Evolutionary conservation across 92 coral and sea anemone genomes (phyloP).

Genomic region (Montipora capitata): DNA sequence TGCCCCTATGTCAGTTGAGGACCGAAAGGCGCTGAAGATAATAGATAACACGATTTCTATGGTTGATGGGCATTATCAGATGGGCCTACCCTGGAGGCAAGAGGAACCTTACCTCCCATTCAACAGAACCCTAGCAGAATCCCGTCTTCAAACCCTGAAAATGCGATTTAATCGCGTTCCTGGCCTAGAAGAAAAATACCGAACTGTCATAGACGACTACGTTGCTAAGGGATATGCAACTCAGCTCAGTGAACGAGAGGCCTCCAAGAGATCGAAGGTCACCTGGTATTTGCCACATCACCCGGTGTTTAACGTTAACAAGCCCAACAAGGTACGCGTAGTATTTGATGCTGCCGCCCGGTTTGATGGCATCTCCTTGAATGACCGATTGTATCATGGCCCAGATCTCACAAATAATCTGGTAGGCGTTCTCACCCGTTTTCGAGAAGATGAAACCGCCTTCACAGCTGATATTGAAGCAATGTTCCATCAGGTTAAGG

Average conservation of each 20-base stretch:
- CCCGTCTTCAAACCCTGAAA: background rate
- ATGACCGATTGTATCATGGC: slow-evolving; percentile 37
- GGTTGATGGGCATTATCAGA: background rate
- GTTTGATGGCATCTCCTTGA: slow-evolving; percentile 34
- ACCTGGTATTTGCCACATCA: slow-evolving; percentile 11
- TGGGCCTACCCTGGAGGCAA: too few species aligned
- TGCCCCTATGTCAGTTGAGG: slow-evolving; percentile 39
- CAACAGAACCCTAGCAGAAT: background rate
- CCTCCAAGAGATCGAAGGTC: background rate
- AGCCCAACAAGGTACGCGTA: slow-evolving; percentile 25
- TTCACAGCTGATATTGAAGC: slow-evolving; percentile 12
- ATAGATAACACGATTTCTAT: slow-evolving; percentile 36
- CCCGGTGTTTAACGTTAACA: slow-evolving; percentile 32
- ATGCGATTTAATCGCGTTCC: slow-evolving; percentile 1
- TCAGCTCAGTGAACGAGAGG: background rate
- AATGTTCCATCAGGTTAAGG: slow-evolving; percentile 35
- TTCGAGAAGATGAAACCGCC: slow-evolving; percentile 32
- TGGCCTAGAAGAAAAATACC: background rate
- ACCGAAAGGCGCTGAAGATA: slow-evolving; percentile 48
- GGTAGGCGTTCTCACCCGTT: slow-evolving; percentile 41
- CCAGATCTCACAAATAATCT: slow-evolving; percentile 34
- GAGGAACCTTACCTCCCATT: too few species aligned
- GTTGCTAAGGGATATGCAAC: background rate
- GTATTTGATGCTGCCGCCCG: slow-evolving; percentile 53
- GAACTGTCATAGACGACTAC: slow-evolving; percentile 14